phyloP scores from a whole-genome alignment of 2,797 vertebrate species.

The Thunnus albacares region DNA sequence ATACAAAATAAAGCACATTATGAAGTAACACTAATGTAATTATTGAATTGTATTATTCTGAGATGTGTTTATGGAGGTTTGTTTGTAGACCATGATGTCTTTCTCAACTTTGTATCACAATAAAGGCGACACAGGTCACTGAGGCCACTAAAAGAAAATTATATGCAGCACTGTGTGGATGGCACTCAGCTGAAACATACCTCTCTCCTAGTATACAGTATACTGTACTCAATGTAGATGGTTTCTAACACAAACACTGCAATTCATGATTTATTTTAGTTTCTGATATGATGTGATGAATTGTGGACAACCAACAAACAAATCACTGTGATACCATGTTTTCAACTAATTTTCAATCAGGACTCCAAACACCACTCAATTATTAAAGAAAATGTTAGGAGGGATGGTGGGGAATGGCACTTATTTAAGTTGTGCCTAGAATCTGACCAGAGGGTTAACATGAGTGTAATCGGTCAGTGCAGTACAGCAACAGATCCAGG shows the following conservation, averaged over 20 bases:
- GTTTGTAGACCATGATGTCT: no score
- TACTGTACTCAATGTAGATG: neutral
- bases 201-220: neutral
- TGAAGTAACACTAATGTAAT: no score
- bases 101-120: no score
- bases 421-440: neutral
- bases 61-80: neutral
- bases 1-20: no score
- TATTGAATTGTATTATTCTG: neutral
- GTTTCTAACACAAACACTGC: neutral
- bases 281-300: neutral
- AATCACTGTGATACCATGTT: neutral
- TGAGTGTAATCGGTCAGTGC: neutral
- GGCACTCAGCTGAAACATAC: neutral
- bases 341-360: neutral
- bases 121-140: no score
- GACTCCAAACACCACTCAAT: neutral
- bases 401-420: neutral
- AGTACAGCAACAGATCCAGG: neutral
- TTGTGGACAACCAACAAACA: neutral
- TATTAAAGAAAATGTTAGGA: neutral
- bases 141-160: no score
- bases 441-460: neutral
- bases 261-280: neutral
- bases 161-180: neutral